These are phyloP conservation scores for Phenacoccus solenopsis DNA, from an alignment of 1,140 invertebrate genomes.

Conservation along the genomic window DNA sequence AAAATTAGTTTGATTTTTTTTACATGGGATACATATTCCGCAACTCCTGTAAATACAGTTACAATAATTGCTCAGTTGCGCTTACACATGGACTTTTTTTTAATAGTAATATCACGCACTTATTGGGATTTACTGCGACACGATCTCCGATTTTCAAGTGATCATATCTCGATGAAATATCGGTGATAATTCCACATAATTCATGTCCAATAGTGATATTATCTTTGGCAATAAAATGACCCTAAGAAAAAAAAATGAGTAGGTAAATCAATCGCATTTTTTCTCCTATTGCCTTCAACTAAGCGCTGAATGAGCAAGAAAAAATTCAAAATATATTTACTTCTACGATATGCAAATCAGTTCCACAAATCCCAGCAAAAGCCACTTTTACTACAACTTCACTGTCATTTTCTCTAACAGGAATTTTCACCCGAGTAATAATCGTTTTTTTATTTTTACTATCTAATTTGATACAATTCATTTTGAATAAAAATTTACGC, in stretches of 20 bases:
- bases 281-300: no score
- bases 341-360: slow-evolving; percentile 64
- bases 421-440: not conserved
- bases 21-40: slow-evolving; percentile 43
- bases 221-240: slow-evolving; percentile 21
- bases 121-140: slow-evolving; percentile 53
- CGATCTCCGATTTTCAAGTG: slow-evolving; percentile 39
- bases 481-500: not conserved
- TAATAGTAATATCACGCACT: slow-evolving; percentile 30
- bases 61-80: not conserved
- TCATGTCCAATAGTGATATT: slow-evolving; percentile 19
- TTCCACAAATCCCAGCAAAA: slow-evolving; percentile 63
- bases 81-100: not conserved
- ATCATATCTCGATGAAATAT: not conserved
- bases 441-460: not conserved
- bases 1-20: slow-evolving; percentile 45
- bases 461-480: not conserved
- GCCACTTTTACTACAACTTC: slow-evolving; percentile 48
- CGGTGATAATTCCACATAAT: not conserved
- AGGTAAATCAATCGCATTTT: no score
- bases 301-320: no score
- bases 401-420: slow-evolving; percentile 22
- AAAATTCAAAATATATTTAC: slow-evolving; percentile 38
- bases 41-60: slow-evolving; percentile 38
- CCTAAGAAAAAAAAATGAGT: slow-evolving; percentile 8